phyloP scores from a whole-genome alignment of 2,797 vertebrate species.

The Phoebastria nigripes region DNA sequence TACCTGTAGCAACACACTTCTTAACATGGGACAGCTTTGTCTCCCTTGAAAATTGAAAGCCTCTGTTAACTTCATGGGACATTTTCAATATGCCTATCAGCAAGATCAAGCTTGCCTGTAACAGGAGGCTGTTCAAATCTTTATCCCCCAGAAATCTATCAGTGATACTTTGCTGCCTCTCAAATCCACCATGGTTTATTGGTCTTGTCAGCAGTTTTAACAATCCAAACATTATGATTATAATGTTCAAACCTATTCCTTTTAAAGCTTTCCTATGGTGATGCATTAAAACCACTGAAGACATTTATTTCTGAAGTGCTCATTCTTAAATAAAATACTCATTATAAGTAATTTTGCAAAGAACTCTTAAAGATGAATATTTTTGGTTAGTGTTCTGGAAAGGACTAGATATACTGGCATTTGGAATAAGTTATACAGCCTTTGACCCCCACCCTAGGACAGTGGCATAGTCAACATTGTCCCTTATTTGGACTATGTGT shows the following conservation, averaged over 20 bases:
- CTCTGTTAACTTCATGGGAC: neutral
- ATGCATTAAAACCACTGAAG: neutral
- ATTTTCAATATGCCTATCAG: neutral
- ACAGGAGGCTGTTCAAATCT: neutral
- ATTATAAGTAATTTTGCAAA: neutral
- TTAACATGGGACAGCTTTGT: neutral
- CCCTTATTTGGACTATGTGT: neutral
- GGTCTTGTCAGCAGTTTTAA: neutral
- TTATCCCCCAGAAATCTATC: neutral
- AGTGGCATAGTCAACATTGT: neutral
- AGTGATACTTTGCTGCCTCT: neutral
- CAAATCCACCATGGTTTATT: neutral
- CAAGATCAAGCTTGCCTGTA: neutral
- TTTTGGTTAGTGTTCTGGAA: neutral
- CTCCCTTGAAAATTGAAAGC: neutral
- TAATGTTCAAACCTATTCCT: neutral
- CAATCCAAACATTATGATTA: neutral
- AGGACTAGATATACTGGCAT: neutral
- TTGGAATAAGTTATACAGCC: neutral
- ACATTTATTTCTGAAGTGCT: neutral
- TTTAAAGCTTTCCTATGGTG: neutral
- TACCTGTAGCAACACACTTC: neutral
- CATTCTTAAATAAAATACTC: slow-evolving; percentile 8
- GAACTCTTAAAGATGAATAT: neutral
- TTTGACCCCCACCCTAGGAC: neutral